phyloP scores from a whole-genome alignment of 2,888 invertebrate species.

The Melanotus villosus region DNA sequence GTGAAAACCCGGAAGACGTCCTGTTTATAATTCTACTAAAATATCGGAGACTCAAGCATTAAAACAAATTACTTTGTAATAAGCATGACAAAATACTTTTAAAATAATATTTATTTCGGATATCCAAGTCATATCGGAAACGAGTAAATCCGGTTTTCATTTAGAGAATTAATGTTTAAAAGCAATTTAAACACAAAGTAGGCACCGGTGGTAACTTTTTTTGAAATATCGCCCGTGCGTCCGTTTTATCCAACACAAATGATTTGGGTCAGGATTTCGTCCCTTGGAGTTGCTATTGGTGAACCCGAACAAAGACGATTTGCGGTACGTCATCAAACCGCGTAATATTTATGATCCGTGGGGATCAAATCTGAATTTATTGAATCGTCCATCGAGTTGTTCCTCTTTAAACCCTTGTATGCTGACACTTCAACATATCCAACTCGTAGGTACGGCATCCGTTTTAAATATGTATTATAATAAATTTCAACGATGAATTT shows the following conservation, averaged over 20 bases:
- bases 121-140: too few species aligned
- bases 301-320: conserved; percentile 29
- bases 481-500: conserved; percentile 4
- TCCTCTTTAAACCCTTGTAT: conserved; percentile 8
- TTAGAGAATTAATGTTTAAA: too few species aligned
- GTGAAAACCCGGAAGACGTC: too few species aligned
- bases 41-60: too few species aligned
- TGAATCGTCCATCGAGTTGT: conserved; percentile 10
- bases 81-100: too few species aligned
- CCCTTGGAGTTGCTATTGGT: conserved; percentile 26
- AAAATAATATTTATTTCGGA: too few species aligned
- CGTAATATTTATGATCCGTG: conserved; percentile 30
- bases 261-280: conserved; percentile 10
- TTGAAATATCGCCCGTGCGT: conserved; percentile 1
- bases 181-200: too few species aligned
- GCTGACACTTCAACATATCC: not conserved
- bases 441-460: not conserved
- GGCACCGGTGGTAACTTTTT: too few species aligned
- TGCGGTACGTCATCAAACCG: conserved; percentile 26
- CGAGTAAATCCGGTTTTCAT: too few species aligned
- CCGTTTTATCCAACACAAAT: conserved; percentile 3
- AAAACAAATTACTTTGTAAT: too few species aligned
- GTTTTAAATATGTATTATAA: not conserved
- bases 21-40: too few species aligned
- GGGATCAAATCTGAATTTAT: conserved; percentile 16